phyloP scores from a whole-genome alignment of 2,797 vertebrate genomes.

The Crenuchus spilurus region DNA sequence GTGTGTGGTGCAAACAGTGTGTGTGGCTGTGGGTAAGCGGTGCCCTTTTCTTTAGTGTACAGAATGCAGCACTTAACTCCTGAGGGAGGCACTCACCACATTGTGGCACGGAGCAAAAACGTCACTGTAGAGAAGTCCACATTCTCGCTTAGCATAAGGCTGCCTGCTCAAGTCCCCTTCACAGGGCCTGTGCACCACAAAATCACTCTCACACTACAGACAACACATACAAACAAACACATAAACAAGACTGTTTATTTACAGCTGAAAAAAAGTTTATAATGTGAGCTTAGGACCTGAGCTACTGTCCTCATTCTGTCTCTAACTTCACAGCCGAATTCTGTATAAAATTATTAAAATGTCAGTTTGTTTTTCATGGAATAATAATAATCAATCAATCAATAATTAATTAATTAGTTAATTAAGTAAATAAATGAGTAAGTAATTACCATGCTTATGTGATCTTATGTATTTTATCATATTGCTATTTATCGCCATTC shows the following conservation, averaged over 20 bases:
- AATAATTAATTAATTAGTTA: too few relatives aligned
- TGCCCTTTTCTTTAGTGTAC: constrained; percentile 46
- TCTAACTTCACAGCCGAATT: too few relatives aligned
- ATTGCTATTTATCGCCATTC: too few relatives aligned
- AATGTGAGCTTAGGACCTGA: not conserved
- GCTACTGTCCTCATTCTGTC: too few relatives aligned
- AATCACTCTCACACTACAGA: constrained; percentile 89
- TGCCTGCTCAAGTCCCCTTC: constrained; percentile 95
- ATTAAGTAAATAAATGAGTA: too few relatives aligned
- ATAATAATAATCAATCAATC: too few relatives aligned
- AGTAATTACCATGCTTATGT: too few relatives aligned
- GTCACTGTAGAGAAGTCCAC: constrained; percentile 94
- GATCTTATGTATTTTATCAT: too few relatives aligned
- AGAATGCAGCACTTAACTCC: constrained; percentile 24
- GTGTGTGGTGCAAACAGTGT: constrained; percentile 22
- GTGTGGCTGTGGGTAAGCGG: constrained; percentile 38
- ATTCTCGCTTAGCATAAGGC: constrained; percentile 97
- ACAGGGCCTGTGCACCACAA: constrained; percentile 88
- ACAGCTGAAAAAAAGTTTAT: not conserved
- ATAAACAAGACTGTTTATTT: constrained; percentile 57
- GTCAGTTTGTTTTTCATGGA: too few relatives aligned
- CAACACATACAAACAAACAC: constrained; percentile 39
- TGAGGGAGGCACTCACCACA: constrained; percentile 83
- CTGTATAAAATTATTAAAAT: too few relatives aligned
- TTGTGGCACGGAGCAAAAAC: constrained; percentile 96